Evolutionary conservation across 2,113 vertebrate species (phyloP), one percentile per base, ranked within the genome.

Genomic region (Seriola quinqueradiata): DNA sequence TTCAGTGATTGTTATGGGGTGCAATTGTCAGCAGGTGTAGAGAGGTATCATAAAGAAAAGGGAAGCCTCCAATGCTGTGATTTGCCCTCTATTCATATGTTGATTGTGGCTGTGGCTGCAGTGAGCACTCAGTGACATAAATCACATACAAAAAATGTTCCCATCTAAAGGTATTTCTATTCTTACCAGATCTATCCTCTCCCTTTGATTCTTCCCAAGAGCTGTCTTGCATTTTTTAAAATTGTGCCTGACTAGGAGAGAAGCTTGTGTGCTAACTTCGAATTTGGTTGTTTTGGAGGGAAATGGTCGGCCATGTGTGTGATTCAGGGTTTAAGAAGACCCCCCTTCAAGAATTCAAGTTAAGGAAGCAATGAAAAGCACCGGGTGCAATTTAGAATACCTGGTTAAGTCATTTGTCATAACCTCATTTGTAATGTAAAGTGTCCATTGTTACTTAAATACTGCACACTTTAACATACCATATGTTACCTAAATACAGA

Each of bases 401-500:
- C 25, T 28, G 25, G 8, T 66, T 1, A 46, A 23, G 21, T 55
- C 21, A 55, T 17, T 55, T 0, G 2, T 70, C 55, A 79, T 55
- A 44, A 40, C 17, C 3, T n/a, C 8, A 71, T 64, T 52, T 55
- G 19, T 34, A 9, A 61, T 52, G 50, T n/a, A n/a, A 52, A 9
- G 8, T 52, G 16, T 50, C 46, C 50, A 52, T 8, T 12, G 5
- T 36, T 17, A n/a, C 42, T 73, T 70, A 6, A 54, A 63, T 44
- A 57, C 8, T 54, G 23, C 48, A 19, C 13, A 46, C 28, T 28
- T 28, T 28, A 28, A 28, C 28, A 28, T 28, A 28, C 14, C 16
- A 48, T 17, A 32, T 72, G 61, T 57, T 25, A 28, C 46, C 40
- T 25, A 38, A 79, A 65, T 28, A 66, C n/a, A 16, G 50, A 28